Evolutionary conservation across 2,113 vertebrate genomes (phyloP), one percentile per base, ranked within the genome.

Genomic region (Rhinopithecus roxellana): DNA sequence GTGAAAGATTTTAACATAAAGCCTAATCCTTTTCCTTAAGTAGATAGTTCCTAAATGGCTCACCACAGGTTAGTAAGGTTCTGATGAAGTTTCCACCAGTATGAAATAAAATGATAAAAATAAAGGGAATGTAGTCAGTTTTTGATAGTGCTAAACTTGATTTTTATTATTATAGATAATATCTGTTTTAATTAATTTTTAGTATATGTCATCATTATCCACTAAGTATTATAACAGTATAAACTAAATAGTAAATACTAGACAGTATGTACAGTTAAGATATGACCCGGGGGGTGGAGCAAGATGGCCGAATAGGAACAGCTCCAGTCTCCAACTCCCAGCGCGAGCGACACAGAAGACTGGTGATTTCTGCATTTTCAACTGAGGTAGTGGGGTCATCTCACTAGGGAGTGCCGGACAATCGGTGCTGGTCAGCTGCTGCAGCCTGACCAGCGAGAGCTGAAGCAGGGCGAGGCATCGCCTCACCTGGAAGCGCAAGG

Each of bases 1-100:
- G 32, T 64, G 43, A 97, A 95, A 90, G 38, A 93, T 91, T 94
- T 97, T 92, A 67, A 94, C 90, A 92, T 95, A 90, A 96, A 96
- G 55, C 14, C 89, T 90, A 96, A 90, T 84, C 89, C 40, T 50
- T 88, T 88, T 69, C 90, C 55, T 40, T 78, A 94, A 95, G 45
- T 59, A 67, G 43, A 61, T 59, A 72, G 77, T 69, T 97, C 77
- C 93, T 70, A 87, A 92, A 77, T 48, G 79, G 32, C 92, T 95
- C 59, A 92, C 69, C 80, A 90, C 45, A 84, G 69, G 75, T n/a
- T 20, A 69, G 75, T 69, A 61, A 74, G 7, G 17, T 55, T 67
- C 48, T 77, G 52, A 84, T 43, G 59, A 88, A 52, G 43, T 52
- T 90, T 90, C 84, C 64, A 93, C 22, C 23, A n/a, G 9, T 83